A percentile compares a stretch with the other conserved stretches of the same genome.
These are phyloP conservation scores for Riparia riparia DNA, from an alignment of 2,113 vertebrate genomes.

Conservation along the genomic window DNA sequence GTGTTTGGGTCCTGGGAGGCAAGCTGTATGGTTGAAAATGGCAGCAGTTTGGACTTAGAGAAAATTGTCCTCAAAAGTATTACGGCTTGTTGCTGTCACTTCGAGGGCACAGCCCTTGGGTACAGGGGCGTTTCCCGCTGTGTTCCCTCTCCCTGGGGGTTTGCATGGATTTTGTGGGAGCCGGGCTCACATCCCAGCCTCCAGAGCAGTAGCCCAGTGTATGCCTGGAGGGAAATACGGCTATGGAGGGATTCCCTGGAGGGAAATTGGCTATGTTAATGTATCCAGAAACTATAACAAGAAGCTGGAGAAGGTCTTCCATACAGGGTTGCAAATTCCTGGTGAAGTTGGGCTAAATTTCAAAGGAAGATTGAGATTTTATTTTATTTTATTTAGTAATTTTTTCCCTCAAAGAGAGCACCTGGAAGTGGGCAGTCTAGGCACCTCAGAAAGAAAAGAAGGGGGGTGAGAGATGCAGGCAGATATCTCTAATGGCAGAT, in stretches of 20 bases:
- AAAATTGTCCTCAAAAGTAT: neutral
- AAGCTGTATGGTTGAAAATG: neutral
- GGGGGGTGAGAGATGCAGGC: neutral
- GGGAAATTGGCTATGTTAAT: fast-evolving
- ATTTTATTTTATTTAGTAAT: too few relatives aligned
- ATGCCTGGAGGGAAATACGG: fast-evolving
- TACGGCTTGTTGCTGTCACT: fast-evolving
- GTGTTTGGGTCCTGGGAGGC: neutral
- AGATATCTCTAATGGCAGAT: neutral
- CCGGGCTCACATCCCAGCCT: neutral
- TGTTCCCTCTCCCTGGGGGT: fast-evolving
- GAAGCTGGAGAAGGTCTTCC: neutral
- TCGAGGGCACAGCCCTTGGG: fast-evolving
- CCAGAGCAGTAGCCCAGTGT: fast-evolving
- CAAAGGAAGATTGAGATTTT: neutral
- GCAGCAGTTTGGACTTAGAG: neutral
- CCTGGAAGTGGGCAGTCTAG: fast-evolving
- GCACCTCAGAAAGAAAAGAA: neutral
- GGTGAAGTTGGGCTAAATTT: neutral
- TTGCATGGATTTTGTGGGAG: neutral
- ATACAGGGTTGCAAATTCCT: neutral
- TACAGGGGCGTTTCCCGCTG: neutral
- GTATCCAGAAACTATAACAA: fast-evolving
- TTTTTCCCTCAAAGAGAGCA: neutral
- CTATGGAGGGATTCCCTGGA: neutral